These are phyloP conservation scores for Erebia aethiops DNA, from an alignment of 2,888 invertebrate genomes.

Conservation along the genomic window DNA sequence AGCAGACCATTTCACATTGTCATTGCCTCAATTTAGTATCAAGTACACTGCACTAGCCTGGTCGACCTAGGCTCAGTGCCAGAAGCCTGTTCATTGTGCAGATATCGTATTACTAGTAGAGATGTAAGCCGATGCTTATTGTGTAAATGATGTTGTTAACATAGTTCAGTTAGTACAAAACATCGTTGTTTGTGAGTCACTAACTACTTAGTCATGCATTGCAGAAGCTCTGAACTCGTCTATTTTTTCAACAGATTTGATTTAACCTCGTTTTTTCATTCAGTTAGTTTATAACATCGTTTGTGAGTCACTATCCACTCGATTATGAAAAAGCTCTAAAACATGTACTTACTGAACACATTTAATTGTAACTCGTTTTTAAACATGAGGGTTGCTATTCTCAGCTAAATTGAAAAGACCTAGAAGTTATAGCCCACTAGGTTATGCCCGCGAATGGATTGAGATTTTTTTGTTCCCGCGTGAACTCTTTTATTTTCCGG, in stretches of 20 bases:
- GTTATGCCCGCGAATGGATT: too few species aligned
- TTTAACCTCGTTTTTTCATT: not conserved
- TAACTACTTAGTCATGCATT: not conserved
- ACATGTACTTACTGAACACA: too few species aligned
- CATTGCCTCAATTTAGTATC: conserved; percentile 17
- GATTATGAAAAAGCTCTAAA: too few species aligned
- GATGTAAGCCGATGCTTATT: conserved; percentile 22
- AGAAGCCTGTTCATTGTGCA: conserved; percentile 33
- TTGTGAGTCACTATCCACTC: too few species aligned
- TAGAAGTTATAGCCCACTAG: too few species aligned
- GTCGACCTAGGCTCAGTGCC: conserved; percentile 33
- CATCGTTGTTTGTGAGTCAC: conserved; percentile 4
- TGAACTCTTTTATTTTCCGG: too few species aligned
- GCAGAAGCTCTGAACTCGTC: not conserved
- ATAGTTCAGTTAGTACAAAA: not conserved
- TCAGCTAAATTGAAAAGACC: too few species aligned
- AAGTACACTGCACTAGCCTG: conserved; percentile 21
- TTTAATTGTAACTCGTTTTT: too few species aligned
- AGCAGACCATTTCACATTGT: not conserved
- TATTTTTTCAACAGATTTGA: not conserved
- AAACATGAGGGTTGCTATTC: too few species aligned
- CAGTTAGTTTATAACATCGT: too few species aligned
- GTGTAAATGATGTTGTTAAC: conserved; percentile 16
- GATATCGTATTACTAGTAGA: conserved; percentile 30
- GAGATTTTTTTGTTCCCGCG: too few species aligned